Base-by-base conservation (phyloP, 2,888 invertebrate genomes). In the Belgica antarctica region DNA sequence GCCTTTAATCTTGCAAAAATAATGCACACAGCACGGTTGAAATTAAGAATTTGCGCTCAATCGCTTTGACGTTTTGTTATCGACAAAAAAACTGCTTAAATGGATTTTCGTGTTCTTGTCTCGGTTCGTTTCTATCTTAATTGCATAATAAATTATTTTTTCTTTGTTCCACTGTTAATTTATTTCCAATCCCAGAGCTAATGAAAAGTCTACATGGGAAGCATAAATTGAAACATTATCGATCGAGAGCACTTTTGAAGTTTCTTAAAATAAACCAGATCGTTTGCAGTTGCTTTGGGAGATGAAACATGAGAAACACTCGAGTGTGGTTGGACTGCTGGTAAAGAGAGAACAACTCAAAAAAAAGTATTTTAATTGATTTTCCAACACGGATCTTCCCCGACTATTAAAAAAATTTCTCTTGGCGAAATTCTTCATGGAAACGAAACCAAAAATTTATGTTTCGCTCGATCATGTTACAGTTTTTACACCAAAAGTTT, bases 331-430 rank as follows among this genome's bases (percentile, higher is more conserved):
- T n/a, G n/a, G n/a, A n/a, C n/a, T n/a, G n/a, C n/a, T n/a, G n/a
- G n/a, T n/a, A n/a, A n/a, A n/a, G n/a, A n/a, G n/a, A n/a, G n/a
- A n/a, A n/a, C n/a, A n/a, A n/a, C n/a, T n/a, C n/a, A n/a, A n/a
- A n/a, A n/a, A n/a, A n/a, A n/a, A n/a, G n/a, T n/a, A n/a, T n/a
- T n/a, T n/a, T n/a, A n/a, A n/a, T n/a, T n/a, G n/a, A n/a, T n/a
- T n/a, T n/a, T n/a, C n/a, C n/a, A n/a, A n/a, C n/a, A 34, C 34
- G 34, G 34, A 34, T 34, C 34, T n/a, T n/a, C n/a, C n/a, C n/a
- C n/a, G n/a, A n/a, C n/a, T n/a, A n/a, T n/a, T n/a, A n/a, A n/a
- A 5, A 46, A 46, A 46, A 46, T 46, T 46, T 46, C 46, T 46
- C 46, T 46, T 46, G 12, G 7, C 46, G 46, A 46, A 46, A 46